Evolutionary conservation across 2,113 vertebrate species (phyloP).

Genomic region (Chlorocebus sabaeus): DNA sequence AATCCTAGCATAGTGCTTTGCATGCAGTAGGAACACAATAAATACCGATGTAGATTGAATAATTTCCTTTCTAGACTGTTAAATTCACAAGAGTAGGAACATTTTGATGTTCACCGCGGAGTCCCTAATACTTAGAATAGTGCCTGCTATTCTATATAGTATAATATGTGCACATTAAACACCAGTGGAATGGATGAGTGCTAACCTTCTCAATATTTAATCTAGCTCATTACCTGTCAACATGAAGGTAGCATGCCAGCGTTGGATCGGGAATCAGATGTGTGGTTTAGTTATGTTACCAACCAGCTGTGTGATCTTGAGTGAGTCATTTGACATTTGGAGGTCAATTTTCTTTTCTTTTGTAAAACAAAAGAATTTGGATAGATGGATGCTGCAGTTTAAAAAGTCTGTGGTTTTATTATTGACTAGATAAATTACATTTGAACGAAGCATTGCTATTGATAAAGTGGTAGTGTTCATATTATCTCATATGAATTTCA

Average conservation of each 20-base stretch:
- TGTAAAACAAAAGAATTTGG: background rate
- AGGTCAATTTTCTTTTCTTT: slow-evolving; percentile 1
- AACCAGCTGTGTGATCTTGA: background rate
- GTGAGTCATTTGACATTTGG: background rate
- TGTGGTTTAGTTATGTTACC: background rate
- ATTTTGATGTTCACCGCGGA: background rate
- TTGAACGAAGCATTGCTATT: background rate
- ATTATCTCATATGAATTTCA: background rate
- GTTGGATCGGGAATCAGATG: background rate
- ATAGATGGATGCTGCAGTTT: background rate
- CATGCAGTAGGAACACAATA: background rate
- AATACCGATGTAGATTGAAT: background rate
- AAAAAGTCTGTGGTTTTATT: background rate
- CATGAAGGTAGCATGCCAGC: background rate
- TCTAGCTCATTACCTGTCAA: background rate
- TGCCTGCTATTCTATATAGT: background rate
- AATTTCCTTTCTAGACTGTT: background rate
- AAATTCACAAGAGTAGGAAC: background rate
- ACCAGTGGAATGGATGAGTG: background rate
- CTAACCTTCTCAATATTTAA: background rate
- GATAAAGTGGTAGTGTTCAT: background rate
- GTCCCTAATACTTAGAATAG: background rate
- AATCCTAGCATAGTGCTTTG: background rate
- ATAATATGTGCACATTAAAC: background rate
- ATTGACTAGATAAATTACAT: background rate